Percentiles rank a stretch among this genome's conserved stretches.
Conservation (phyloP, 2,888 invertebrate species). For the Polietes domitor region DNA sequence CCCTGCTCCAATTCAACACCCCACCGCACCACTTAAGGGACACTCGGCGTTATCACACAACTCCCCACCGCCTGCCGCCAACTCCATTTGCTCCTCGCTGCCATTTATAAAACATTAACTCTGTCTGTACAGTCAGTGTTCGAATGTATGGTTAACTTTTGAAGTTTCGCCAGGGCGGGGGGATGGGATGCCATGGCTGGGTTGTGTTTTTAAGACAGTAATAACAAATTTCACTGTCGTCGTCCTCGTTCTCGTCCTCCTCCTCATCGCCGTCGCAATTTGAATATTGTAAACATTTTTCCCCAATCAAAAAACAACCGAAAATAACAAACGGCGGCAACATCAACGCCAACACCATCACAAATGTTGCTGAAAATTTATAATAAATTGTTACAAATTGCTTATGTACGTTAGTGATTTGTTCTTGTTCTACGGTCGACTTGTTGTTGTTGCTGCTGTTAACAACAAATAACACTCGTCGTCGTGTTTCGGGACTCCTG, state of each 20-base stretch:
- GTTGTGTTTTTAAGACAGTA: conserved; percentile 13
- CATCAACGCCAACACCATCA: conserved; percentile 16
- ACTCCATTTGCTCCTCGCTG: not conserved
- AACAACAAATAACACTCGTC: conserved; percentile 31
- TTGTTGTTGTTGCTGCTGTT: not conserved
- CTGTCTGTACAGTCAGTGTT: not conserved
- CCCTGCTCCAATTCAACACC: not conserved
- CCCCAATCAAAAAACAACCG: conserved; percentile 2
- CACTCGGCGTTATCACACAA: not conserved
- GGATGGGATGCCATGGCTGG: not conserved
- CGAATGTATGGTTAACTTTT: not conserved
- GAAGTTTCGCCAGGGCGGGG: not conserved
- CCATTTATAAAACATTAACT: conserved; percentile 47
- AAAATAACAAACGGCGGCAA: conserved; percentile 4
- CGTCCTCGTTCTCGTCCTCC: not conserved
- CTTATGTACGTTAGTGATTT: conserved; percentile 61
- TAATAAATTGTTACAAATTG: conserved; percentile 66
- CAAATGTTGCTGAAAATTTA: conserved; percentile 60
- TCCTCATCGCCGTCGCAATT: not conserved
- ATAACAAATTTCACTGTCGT: conserved; percentile 21
- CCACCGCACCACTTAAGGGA: not conserved
- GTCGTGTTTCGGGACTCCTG: not conserved
- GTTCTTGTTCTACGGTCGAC: conserved; percentile 6
- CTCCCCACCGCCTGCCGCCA: not conserved
- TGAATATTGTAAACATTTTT: conserved; percentile 16